Percentiles rank a stretch among this genome's conserved stretches.
These are phyloP conservation scores for Pterophyllum scalare DNA, from an alignment of 2,113 vertebrate species.

Conservation along the genomic window DNA sequence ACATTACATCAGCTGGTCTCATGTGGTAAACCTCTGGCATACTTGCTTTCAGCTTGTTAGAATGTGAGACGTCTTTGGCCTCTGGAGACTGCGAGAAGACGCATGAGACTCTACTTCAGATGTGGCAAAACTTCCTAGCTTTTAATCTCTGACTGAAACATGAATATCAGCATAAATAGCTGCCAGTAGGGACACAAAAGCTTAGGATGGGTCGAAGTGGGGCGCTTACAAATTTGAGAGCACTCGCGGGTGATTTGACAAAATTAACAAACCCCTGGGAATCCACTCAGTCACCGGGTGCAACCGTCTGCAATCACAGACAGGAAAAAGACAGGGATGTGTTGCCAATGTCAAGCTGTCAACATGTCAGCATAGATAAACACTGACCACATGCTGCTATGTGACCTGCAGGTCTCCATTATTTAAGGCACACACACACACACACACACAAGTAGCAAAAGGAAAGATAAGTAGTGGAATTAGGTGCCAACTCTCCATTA, in stretches of 20 bases:
- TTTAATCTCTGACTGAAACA: slow-evolving; percentile 22
- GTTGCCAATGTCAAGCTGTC: slow-evolving; percentile 33
- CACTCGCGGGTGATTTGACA: slow-evolving; percentile 21
- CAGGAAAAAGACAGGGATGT: not conserved
- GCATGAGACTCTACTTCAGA: not conserved
- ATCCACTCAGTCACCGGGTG: not conserved
- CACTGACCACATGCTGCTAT: slow-evolving; percentile 27
- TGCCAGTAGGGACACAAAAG: not conserved
- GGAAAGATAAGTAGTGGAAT: not conserved
- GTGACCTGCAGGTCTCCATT: slow-evolving; percentile 18
- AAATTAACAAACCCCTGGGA: slow-evolving; percentile 38
- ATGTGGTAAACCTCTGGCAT: not conserved
- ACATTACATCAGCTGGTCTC: not conserved
- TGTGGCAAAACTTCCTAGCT: not conserved
- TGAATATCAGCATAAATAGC: slow-evolving; percentile 1
- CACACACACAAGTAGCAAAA: not conserved
- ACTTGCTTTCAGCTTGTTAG: not conserved
- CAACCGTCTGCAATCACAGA: slow-evolving; percentile 28
- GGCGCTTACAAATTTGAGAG: slow-evolving; percentile 25
- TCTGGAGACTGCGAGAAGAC: not conserved
- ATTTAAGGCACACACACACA: slow-evolving; percentile 22
- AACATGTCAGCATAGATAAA: slow-evolving; percentile 60
- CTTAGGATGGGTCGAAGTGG: slow-evolving; percentile 16
- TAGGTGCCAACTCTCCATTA: not conserved
- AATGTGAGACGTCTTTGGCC: not conserved